Evolutionary conservation across 2,797 vertebrate genomes (phyloP), one percentile per base, ranked within the genome.

Genomic region (Sebastolobus altivelis): DNA sequence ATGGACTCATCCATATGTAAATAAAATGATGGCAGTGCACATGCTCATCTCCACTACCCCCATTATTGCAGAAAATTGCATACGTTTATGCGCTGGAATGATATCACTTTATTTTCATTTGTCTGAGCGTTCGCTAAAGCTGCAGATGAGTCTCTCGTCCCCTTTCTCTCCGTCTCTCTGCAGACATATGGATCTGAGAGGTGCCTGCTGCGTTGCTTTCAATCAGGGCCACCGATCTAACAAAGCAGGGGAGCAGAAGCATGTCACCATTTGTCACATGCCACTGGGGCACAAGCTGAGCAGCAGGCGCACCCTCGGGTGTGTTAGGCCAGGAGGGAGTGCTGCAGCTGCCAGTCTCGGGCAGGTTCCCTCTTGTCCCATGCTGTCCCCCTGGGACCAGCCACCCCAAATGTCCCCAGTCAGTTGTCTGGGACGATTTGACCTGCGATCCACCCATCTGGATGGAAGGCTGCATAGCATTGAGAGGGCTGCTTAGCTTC

Each of bases 241-340:
- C 91, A 87, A 91, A 89, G 87, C 89, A 93, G 76, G 78, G 86
- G 90, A 94, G 92, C 91, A 90, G 93, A 95, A 93, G 89, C 91
- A 89, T 95, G 94, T 94, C 93, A 93, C 93, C 92, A 94, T 95
- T 95, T 95, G 94, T 95, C 94, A 94, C 93, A 89, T 93, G 93
- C 89, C 92, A 93, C 82, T 49, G 84, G 93, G 93, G 90, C 93
- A 92, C 93, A 89, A 86, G 88, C 87, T 63, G 89, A 94, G 93
- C 94, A 95, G 94, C 95, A 95, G 94, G 94, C 95, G 89, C 90
- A 89, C 90, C 94, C 94, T 87, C 75, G 91, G 94, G 93, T 90
- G 88, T 72, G 84, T 78, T 59, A 76, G 87, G 88, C 85, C 88
- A 88, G 86, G 84, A 91, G 76, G 86, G 85, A 88, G 77, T 43